Conservation (phyloP, 2,113 vertebrate genomes). For the Marcusenius ussheri region DNA sequence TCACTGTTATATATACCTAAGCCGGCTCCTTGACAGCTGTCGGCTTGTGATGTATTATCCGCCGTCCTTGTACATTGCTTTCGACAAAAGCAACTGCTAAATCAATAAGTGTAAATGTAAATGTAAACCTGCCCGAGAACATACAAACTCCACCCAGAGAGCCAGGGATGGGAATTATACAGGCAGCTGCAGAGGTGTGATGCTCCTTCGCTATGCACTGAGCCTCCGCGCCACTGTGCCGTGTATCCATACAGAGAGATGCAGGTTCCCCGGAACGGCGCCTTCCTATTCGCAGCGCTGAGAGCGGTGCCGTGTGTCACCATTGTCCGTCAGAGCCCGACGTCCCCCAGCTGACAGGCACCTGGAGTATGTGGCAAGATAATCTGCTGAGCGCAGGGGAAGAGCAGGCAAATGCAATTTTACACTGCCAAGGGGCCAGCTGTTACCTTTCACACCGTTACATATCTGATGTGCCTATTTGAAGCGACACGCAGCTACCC, state of each 20-base stretch:
- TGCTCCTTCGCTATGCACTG: background rate
- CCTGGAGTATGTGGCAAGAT: background rate
- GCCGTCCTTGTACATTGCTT: background rate
- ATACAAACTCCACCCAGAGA: background rate
- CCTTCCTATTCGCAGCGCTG: background rate
- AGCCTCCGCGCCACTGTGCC: background rate
- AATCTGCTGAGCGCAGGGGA: background rate
- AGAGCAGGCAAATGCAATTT: background rate
- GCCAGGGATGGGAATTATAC: background rate
- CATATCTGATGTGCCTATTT: background rate
- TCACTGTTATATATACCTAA: background rate
- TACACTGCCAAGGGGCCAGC: background rate
- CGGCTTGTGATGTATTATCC: background rate
- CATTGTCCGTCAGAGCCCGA: background rate
- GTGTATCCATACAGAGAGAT: background rate
- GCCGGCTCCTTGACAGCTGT: background rate
- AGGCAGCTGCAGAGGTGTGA: background rate
- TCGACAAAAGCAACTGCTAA: background rate
- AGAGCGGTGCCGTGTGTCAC: background rate
- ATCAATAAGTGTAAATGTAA: background rate
- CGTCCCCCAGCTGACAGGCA: background rate
- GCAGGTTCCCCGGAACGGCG: background rate
- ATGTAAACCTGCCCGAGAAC: background rate
- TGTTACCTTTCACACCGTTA: background rate
- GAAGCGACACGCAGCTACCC: background rate